phyloP scores from a whole-genome alignment of 2,113 vertebrate genomes.

The Myotis lucifugus region DNA sequence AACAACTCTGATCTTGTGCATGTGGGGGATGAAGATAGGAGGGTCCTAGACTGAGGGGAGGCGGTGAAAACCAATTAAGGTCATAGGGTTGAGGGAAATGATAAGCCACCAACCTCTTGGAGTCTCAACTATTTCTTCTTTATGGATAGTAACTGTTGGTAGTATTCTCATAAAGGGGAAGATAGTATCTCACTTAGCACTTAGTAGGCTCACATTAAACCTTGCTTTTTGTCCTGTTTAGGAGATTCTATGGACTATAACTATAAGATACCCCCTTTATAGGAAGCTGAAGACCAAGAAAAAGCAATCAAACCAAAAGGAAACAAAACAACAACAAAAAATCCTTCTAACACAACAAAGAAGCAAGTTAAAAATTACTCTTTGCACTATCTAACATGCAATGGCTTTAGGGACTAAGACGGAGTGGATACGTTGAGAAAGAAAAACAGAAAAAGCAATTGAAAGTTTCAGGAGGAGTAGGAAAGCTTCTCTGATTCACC shows the following conservation, averaged over 20 bases:
- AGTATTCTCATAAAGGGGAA: background rate
- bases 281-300: conserved; percentile 19
- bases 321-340: background rate
- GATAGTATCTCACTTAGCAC: background rate
- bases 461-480: conserved; percentile 40
- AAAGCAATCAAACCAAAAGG: conserved; percentile 22
- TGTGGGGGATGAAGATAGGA: background rate
- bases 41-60: no score
- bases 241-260: background rate
- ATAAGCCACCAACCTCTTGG: background rate
- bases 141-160: background rate
- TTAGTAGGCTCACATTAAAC: background rate
- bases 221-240: background rate
- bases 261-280: background rate
- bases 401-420: conserved; percentile 41
- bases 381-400: conserved; percentile 6
- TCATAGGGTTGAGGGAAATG: background rate
- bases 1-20: background rate
- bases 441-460: conserved; percentile 41
- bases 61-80: background rate
- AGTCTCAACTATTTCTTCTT: conserved; percentile 15
- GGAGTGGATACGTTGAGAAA: conserved; percentile 2
- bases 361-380: conserved; percentile 39
- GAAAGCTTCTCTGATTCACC: conserved; percentile 9
- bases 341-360: conserved; percentile 45